Evolutionary conservation across 2,888 invertebrate species (phyloP), one percentile per base, ranked within the genome.

Genomic region (Hipparchia semele): DNA sequence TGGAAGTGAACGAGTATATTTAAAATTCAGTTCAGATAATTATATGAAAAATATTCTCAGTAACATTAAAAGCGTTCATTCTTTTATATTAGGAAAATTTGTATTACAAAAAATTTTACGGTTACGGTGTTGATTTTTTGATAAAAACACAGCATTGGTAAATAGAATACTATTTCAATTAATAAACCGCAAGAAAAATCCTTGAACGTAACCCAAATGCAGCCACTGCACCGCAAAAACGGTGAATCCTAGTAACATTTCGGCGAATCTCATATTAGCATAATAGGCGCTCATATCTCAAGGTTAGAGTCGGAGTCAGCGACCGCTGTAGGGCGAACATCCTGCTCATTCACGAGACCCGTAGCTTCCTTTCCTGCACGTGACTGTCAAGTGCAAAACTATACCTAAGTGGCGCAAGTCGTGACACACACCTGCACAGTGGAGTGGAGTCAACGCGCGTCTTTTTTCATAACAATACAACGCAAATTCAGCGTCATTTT

Each of bases 281-380:
- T 83, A 82, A 79, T 77, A 78, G 71, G 73, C 70, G 73, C 72
- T 73, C 71, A 58, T 72, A 78, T 79, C 80, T 83, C 83, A 86
- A 86, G 84, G 85, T 85, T 77, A 80, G 71, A 68, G 66, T 67
- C 39, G 72, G 76, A 77, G 82, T 80, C 81, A 79, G 72, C 77
- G 82, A 79, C 81, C 82, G 77, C 68, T 74, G 71, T 77, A 84
- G 81, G 81, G 82, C 82, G 79, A 80, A 80, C 81, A 80, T 83
- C 81, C 80, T 79, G 78, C 75, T 75, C 75, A 68, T 71, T 70
- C 69, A 59, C 73, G 73, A 73, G 71, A 75, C 70, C 68, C 72
- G 70, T 61, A 58, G 73, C 77, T 76, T 78, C 77, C 73, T 76
- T 66, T 72, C 65, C 58, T 75, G 73, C 75, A 74, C 74, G 78